Conservation (phyloP, 1,140 invertebrate genomes). For the Sitodiplosis mosellana region DNA sequence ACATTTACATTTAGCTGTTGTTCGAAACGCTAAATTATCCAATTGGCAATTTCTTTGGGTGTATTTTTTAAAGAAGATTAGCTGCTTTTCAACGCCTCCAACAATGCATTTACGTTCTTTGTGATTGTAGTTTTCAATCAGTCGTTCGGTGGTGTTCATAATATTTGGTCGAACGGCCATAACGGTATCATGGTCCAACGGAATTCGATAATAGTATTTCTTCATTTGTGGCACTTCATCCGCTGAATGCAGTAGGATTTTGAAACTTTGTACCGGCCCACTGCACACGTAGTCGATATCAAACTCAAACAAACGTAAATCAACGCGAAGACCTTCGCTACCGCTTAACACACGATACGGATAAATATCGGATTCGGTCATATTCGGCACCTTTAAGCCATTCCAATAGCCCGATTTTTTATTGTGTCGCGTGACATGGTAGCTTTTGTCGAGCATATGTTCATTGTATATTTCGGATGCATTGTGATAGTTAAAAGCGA, state of each 20-base stretch:
- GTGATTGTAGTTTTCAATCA: constrained; percentile 28
- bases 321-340: constrained; percentile 36
- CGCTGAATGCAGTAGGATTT: constrained; percentile 35
- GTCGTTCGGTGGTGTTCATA: constrained; percentile 36
- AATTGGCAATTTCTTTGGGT: constrained; percentile 56
- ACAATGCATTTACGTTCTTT: constrained; percentile 43
- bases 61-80: constrained; percentile 45
- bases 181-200: constrained; percentile 35
- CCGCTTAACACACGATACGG: constrained; percentile 33
- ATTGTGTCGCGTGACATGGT: neutral
- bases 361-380: constrained; percentile 36
- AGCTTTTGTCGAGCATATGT: neutral
- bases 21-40: constrained; percentile 57
- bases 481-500: constrained; percentile 44
- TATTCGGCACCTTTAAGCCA: neutral
- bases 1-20: constrained; percentile 41
- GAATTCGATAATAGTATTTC: constrained; percentile 36
- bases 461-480: constrained; percentile 30
- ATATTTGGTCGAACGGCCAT: constrained; percentile 37
- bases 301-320: constrained; percentile 31
- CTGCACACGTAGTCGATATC: constrained; percentile 45
- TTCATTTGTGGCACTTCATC: constrained; percentile 35
- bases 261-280: constrained; percentile 48
- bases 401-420: neutral
- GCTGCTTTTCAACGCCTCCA: constrained; percentile 33